Conservation (phyloP, 37 sponge, comb jelly and placozoan genomes). For the Agelas oroides region DNA sequence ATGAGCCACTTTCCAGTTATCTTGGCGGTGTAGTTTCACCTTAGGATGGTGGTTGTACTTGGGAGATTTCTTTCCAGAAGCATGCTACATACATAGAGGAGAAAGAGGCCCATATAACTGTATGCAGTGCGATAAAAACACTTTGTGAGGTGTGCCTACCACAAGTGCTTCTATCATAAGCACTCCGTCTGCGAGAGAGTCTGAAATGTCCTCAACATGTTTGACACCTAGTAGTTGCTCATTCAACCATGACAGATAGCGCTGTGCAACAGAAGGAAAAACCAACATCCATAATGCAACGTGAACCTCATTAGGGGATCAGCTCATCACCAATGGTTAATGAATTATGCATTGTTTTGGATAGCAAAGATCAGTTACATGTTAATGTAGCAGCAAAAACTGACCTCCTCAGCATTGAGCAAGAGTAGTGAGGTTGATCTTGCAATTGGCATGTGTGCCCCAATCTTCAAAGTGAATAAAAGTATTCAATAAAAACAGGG, state of each 20-base stretch:
- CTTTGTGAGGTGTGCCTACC: slow-evolving; percentile 69
- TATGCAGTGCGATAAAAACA: too few species aligned
- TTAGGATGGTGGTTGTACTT: slow-evolving; percentile 53
- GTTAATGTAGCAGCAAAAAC: too few species aligned
- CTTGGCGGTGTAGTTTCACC: slow-evolving; percentile 66
- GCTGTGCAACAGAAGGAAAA: slow-evolving; percentile 4
- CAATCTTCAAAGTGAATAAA: slow-evolving; percentile 1
- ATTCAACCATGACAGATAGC: slow-evolving; percentile 77
- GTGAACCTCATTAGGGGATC: too few species aligned
- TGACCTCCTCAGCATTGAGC: slow-evolving; percentile 39
- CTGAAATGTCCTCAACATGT: slow-evolving; percentile 44
- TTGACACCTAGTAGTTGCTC: slow-evolving; percentile 29
- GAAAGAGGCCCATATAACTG: too few species aligned
- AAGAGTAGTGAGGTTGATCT: slow-evolving; percentile 30
- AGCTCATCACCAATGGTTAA: too few species aligned
- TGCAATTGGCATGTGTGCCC: slow-evolving; percentile 31
- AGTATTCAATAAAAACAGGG: background rate
- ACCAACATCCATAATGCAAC: too few species aligned
- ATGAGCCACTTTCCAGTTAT: slow-evolving; percentile 80
- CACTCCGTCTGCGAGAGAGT: slow-evolving; percentile 59
- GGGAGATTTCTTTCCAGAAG: slow-evolving; percentile 53
- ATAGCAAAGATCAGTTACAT: too few species aligned
- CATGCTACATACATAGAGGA: slow-evolving; percentile 49
- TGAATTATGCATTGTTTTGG: too few species aligned
- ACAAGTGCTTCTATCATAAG: slow-evolving; percentile 60